phyloP scores from a whole-genome alignment of 2,888 invertebrate genomes.

The Myopa tessellatipennis region DNA sequence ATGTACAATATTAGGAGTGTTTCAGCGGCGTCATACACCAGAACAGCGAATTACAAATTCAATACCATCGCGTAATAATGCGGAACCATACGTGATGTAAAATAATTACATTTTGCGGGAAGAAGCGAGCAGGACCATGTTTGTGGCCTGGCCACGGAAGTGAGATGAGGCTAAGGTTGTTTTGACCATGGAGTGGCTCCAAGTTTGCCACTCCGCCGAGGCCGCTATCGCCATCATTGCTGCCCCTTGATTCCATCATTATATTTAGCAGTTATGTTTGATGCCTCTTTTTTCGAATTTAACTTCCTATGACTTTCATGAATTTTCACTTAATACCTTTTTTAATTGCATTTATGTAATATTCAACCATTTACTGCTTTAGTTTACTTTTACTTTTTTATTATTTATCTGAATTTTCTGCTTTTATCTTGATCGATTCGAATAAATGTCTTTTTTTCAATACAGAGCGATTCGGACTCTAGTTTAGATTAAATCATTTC shows the following conservation, averaged over 20 bases:
- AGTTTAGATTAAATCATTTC: no score
- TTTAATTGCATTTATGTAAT: no score
- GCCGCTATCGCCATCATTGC: neutral
- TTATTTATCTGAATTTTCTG: no score
- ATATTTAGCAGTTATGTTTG: neutral
- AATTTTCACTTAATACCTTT: neutral
- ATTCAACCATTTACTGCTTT: neutral
- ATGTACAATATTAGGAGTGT: neutral
- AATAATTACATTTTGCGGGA: conserved; percentile 32
- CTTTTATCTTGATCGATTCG: no score
- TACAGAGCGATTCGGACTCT: no score
- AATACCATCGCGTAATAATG: conserved; percentile 40
- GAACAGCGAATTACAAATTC: conserved; percentile 15
- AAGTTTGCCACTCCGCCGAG: neutral
- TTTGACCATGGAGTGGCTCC: neutral
- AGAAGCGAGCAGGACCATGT: neutral
- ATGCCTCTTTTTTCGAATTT: neutral
- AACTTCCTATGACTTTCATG: neutral
- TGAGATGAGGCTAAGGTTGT: neutral
- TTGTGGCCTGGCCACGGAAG: neutral
- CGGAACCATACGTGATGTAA: conserved; percentile 41
- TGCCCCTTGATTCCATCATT: neutral
- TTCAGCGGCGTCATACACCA: neutral
- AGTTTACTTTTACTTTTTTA: neutral
- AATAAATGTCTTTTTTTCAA: no score